Evolutionary conservation across 2,113 vertebrate species (phyloP).

Genomic region (Apistogramma diplotaenia): DNA sequence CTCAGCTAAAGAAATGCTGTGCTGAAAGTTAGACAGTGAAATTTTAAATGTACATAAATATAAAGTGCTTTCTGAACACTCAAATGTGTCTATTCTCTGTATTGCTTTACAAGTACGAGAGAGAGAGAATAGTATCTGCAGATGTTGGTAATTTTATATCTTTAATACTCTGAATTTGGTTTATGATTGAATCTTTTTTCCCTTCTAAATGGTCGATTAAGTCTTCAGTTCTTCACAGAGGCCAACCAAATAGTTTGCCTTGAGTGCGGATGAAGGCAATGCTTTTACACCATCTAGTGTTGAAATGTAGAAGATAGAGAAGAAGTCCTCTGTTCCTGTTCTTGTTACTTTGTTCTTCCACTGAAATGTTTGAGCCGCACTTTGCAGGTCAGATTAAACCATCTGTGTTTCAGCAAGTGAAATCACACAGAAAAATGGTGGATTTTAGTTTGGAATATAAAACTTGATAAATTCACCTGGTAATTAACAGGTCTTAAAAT

Average conservation of each 20-base stretch:
- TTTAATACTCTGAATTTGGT: not conserved
- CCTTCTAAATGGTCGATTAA: not conserved
- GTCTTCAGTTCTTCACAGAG: not conserved
- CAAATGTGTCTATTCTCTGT: not conserved
- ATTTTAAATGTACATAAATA: not conserved
- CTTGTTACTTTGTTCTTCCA: not conserved
- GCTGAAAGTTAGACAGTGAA: not conserved
- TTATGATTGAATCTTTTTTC: not conserved
- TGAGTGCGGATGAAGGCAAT: not conserved
- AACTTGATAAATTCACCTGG: too few relatives aligned
- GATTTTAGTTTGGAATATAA: too few relatives aligned
- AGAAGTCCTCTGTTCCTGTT: not conserved
- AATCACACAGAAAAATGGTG: not conserved
- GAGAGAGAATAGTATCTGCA: not conserved
- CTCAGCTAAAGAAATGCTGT: not conserved
- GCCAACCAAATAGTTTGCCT: not conserved
- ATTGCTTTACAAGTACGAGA: not conserved
- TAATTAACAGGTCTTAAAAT: not conserved
- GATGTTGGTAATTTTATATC: not conserved
- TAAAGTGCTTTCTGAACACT: not conserved
- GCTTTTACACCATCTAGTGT: slow-evolving; percentile 68
- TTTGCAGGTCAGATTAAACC: not conserved
- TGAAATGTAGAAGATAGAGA: not conserved
- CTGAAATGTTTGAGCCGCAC: not conserved
- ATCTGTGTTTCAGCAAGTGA: not conserved